Evolutionary conservation across 2,888 invertebrate species (phyloP), one percentile per base, ranked within the genome.

Genomic region (Epistrophe grossulariae): DNA sequence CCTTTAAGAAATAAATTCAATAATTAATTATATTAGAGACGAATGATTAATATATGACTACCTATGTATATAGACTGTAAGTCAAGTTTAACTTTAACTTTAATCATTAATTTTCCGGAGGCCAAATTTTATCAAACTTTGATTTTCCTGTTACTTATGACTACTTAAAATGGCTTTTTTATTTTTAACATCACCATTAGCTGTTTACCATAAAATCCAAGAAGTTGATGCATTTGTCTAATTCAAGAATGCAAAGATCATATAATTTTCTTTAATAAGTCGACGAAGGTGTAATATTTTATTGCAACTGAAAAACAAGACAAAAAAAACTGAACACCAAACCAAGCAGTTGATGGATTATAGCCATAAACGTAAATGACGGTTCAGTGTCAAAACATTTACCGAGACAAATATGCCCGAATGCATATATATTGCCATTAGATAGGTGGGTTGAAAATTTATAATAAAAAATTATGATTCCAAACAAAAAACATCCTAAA

Each of bases 1-100:
- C 59, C 93, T 93, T 85, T 4, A 91, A 90, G 24, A 68, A 68
- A 43, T 6, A 43, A 4, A 43, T 13, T 43, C 0, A 43, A 45
- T n/a, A 66, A 19, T 50, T 13, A 48, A 13, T 38, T 1, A 66
- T 70, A 57, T 28, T 31, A n/a, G 17, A 35, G 1, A 38, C 3
- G 6, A 38, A 60, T 60, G 60, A 38, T 40, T 60, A 45, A 45
- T 10, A 38, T 19, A 9, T 24, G 28, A 55, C 8, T 28, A 31
- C 10, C 8, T 31, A 24, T n/a, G n/a, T n/a, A 31, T n/a, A 50
- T 2, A 31, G 10, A 0, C 57, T 2, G 2, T n/a, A 9, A 57
- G 57, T 10, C 31, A 62, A 43, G 43, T 28, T 38, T 9, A 43
- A 17, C 59, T n/a, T 60, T 24, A 45, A 35, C 60, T 35, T 40